Conservation (phyloP, 2,888 invertebrate species). For the Ecliptopera silaceata region DNA sequence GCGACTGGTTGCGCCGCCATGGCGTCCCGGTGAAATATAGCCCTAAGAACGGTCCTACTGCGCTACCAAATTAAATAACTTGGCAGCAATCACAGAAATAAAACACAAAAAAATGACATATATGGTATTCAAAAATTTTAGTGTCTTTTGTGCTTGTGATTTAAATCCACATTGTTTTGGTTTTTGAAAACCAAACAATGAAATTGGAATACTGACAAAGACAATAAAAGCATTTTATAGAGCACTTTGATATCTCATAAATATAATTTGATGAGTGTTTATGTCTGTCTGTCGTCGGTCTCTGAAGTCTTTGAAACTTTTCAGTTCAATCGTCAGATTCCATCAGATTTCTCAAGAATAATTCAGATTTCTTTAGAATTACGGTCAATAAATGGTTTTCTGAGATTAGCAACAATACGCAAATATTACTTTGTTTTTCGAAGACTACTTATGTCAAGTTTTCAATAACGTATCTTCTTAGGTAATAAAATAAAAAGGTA, state of each 20-base stretch:
- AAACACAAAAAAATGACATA: no score
- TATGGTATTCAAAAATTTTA: no score
- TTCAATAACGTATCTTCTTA: no score
- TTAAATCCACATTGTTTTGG: background rate
- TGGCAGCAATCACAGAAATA: no score
- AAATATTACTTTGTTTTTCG: background rate
- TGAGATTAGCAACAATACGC: background rate
- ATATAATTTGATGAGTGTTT: slow-evolving; percentile 11
- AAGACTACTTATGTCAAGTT: no score
- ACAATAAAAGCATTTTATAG: background rate
- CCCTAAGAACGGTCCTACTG: no score
- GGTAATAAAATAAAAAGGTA: no score
- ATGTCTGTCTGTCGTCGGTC: slow-evolving; percentile 3
- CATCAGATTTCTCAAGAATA: background rate
- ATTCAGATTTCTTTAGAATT: background rate
- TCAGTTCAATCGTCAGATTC: background rate
- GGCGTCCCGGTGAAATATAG: no score
- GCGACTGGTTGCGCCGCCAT: no score
- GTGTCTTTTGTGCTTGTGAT: background rate
- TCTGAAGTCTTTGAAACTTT: slow-evolving; percentile 1
- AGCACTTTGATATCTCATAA: slow-evolving; percentile 1
- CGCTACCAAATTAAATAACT: no score
- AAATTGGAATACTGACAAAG: background rate
- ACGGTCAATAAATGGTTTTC: background rate
- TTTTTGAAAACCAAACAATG: background rate